Conservation (phyloP, 1,140 invertebrate genomes). For the Anoplolepis gracilipes region DNA sequence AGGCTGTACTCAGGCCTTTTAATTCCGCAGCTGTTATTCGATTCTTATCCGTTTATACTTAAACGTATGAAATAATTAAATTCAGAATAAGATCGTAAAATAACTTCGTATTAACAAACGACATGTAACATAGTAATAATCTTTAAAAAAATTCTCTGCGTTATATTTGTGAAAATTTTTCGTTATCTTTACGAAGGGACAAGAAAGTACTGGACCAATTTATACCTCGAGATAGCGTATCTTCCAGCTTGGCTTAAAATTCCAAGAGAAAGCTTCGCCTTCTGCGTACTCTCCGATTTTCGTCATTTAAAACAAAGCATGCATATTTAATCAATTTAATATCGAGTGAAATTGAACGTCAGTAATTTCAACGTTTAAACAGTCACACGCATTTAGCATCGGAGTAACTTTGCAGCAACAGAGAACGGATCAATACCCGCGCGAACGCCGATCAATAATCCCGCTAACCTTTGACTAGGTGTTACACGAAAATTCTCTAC, state of each 20-base stretch:
- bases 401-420: slow-evolving; percentile 46
- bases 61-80: neutral
- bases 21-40: neutral
- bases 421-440: slow-evolving; percentile 44
- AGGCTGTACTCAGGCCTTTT: neutral
- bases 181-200: too few species aligned
- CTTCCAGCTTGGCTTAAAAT: too few species aligned
- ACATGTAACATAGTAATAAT: neutral
- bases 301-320: neutral
- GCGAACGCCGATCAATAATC: slow-evolving; percentile 50
- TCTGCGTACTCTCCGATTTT: too few species aligned
- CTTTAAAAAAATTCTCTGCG: neutral
- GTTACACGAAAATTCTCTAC: slow-evolving; percentile 10
- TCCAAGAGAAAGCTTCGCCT: too few species aligned
- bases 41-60: neutral
- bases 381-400: slow-evolving; percentile 42
- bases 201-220: too few species aligned
- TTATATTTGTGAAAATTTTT: neutral
- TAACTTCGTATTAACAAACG: neutral
- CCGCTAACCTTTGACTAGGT: slow-evolving; percentile 10
- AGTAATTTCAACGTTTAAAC: slow-evolving; percentile 21
- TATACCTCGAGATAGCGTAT: too few species aligned
- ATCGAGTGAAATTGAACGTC: neutral
- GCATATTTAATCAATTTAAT: neutral
- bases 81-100: neutral